phyloP scores from a whole-genome alignment of 2,113 vertebrate species.

The Eolophus roseicapilla region DNA sequence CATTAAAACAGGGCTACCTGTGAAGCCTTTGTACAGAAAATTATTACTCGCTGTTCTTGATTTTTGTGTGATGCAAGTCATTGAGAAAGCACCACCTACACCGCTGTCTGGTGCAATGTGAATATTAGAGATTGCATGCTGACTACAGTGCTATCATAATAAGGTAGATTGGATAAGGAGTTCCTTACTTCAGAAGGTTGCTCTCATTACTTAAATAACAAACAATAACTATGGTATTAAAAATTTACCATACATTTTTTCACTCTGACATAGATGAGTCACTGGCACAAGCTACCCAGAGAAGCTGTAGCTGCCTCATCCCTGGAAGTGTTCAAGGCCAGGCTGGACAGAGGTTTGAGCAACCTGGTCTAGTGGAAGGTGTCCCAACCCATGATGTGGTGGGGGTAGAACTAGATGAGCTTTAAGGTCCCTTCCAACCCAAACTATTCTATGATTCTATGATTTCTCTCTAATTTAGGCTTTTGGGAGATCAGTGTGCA shows the following conservation, averaged over 20 bases:
- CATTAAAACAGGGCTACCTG: conserved; percentile 1
- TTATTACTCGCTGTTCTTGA: conserved; percentile 6
- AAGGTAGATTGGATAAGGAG: background rate
- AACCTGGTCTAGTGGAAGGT: background rate
- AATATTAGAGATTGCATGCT: background rate
- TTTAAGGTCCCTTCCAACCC: background rate
- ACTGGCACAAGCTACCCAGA: background rate
- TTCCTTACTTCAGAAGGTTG: background rate
- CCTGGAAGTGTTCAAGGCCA: background rate
- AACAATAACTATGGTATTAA: background rate
- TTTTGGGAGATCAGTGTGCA: background rate
- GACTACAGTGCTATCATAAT: background rate
- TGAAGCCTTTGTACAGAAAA: background rate
- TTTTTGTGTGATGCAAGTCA: background rate
- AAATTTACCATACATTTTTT: background rate
- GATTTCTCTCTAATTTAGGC: background rate
- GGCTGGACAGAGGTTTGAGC: background rate
- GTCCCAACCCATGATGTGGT: background rate
- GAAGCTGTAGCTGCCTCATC: background rate
- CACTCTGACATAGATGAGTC: background rate
- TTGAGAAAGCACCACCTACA: background rate
- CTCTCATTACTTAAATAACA: background rate
- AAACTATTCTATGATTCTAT: background rate
- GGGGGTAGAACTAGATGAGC: background rate
- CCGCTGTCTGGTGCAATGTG: background rate